phyloP scores from a whole-genome alignment of 2,113 vertebrate species.

The Neolamprologus toae region DNA sequence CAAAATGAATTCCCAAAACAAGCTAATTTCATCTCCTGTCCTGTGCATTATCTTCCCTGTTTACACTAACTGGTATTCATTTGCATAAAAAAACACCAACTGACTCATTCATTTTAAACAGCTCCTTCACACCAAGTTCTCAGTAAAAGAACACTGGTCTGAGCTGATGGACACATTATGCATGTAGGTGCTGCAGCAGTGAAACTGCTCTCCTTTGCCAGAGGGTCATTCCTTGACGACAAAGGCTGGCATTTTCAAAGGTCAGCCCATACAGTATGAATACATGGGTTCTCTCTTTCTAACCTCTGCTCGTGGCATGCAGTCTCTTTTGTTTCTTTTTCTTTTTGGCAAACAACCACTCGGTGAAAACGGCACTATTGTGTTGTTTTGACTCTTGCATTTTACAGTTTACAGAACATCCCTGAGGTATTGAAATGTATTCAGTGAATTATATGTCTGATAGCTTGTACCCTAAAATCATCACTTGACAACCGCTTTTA shows the following conservation, averaged over 20 bases:
- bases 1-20: neutral
- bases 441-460: neutral
- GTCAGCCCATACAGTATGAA: constrained; percentile 13
- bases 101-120: neutral
- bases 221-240: constrained; percentile 14
- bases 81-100: neutral
- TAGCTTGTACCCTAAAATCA: neutral
- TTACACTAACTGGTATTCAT: neutral
- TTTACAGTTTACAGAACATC: neutral
- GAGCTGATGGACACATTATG: neutral
- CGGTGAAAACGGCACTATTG: neutral
- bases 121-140: neutral
- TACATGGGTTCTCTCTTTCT: constrained; percentile 1
- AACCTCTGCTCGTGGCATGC: neutral
- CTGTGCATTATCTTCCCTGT: neutral
- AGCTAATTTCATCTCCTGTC: neutral
- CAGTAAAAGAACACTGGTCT: neutral
- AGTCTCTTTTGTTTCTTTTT: neutral
- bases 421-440: neutral
- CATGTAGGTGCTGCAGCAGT: neutral
- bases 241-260: constrained; percentile 63
- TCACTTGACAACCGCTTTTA: neutral
- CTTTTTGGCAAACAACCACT: neutral
- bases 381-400: neutral
- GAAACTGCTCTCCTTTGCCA: neutral